Evolutionary conservation across 2,888 invertebrate genomes (phyloP), one percentile per base, ranked within the genome.

Genomic region (Rambutsinella grinnellia): DNA sequence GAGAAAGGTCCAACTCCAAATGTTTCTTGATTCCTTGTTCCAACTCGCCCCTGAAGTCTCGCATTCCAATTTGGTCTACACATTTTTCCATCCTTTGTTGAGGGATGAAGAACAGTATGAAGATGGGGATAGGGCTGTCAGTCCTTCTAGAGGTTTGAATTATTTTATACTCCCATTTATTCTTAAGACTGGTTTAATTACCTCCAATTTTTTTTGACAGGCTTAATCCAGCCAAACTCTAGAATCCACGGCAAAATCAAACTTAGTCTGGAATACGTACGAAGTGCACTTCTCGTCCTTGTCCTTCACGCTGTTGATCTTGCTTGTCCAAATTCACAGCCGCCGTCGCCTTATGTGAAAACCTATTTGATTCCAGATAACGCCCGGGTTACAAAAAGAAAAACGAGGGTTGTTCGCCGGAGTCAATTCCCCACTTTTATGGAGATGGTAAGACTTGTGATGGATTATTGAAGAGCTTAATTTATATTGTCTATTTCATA

Each of bases 351-450:
- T 6, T 95, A 95, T 85, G 95, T 95, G 71, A 95, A 95, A 89
- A 94, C 93, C 63, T 99, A 99, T 87, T 89, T 99, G 76, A 91
- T 95, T 84, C 98, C 99, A 8, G 98, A 99, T 87, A 92, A 93
- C 23, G 91, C 92, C 69, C 97, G 97, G 88, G 92, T 91, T 82
- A 97, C 98, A 17, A 99, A 99, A 87, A 90, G 96, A 63, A 99
- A 99, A 88, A 99, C 99, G 0, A 94, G 96, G 87, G 94, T 97
- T 1, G 92, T 97, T 1, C 93, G 93, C 84, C 93, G 94, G 82
- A 95, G 94, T 85, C 94, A 95, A 85, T 96, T 97, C 87, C 99
- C 99, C 0, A 96, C 97, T 19, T 99, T 97, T 88, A 98, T 99
- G 95, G 96, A 97, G 90, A 96, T 96, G 93, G 94, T 95, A 87